These are phyloP conservation scores for Pagrus major DNA, from an alignment of 2,113 vertebrate species.

Conservation along the genomic window DNA sequence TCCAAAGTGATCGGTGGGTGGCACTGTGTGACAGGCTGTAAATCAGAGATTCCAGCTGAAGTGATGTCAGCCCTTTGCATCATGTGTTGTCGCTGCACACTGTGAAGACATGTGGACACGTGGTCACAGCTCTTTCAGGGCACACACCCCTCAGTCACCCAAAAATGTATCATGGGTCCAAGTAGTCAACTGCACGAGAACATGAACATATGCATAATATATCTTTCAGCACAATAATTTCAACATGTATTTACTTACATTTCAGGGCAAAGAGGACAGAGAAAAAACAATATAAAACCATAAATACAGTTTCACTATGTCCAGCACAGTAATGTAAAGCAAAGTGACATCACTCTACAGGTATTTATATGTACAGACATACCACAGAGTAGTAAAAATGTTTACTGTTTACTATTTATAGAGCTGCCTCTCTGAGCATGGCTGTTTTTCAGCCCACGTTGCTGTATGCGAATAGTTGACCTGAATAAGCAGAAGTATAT, in stretches of 20 bases:
- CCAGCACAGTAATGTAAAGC: slow-evolving; percentile 27
- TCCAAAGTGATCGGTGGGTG: slow-evolving; percentile 40
- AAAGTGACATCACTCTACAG: slow-evolving; percentile 63
- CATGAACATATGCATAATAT: slow-evolving; percentile 10
- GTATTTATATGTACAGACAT: slow-evolving; percentile 60
- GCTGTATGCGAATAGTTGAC: slow-evolving; percentile 61
- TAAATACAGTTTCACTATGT: not conserved
- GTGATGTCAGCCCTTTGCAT: slow-evolving; percentile 81
- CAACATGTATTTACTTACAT: too few species aligned
- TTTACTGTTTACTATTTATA: slow-evolving; percentile 72
- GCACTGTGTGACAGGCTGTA: slow-evolving; percentile 55
- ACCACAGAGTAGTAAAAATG: slow-evolving; percentile 61
- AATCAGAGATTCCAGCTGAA: slow-evolving; percentile 74
- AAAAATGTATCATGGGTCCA: slow-evolving; percentile 30
- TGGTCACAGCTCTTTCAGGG: slow-evolving; percentile 52
- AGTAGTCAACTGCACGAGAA: slow-evolving; percentile 8
- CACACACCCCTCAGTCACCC: slow-evolving; percentile 33
- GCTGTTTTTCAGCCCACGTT: slow-evolving; percentile 35
- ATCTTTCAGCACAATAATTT: slow-evolving; percentile 5
- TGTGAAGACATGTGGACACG: slow-evolving; percentile 62
- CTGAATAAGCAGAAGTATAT: slow-evolving; percentile 59
- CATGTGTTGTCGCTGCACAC: slow-evolving; percentile 72
- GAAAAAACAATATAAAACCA: rapidly evolving
- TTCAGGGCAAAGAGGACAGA: rapidly evolving
- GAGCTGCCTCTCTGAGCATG: slow-evolving; percentile 23